These are phyloP conservation scores for Rhea americana DNA, from an alignment of 2,113 vertebrate species.

Conservation along the genomic window DNA sequence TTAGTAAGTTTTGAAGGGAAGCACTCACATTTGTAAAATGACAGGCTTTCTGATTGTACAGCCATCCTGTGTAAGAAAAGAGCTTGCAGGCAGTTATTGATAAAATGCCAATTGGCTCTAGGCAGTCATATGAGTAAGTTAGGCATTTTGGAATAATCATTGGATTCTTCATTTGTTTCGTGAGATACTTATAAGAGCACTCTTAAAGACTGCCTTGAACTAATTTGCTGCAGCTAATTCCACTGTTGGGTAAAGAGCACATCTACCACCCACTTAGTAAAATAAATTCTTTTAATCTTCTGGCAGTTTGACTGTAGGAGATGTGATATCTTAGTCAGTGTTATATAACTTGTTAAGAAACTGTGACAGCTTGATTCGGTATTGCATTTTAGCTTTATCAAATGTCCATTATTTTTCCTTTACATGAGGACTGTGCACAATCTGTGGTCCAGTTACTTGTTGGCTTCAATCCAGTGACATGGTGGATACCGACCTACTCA, in stretches of 20 bases:
- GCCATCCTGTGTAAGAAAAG: not conserved
- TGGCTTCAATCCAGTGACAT: not conserved
- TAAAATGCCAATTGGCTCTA: not conserved
- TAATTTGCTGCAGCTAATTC: not conserved
- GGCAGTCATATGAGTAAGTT: not conserved
- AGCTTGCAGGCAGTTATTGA: not conserved
- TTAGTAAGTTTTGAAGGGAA: not conserved
- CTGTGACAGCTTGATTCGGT: not conserved
- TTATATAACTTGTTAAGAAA: not conserved
- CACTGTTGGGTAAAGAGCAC: not conserved
- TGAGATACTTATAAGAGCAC: not conserved
- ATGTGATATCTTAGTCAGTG: not conserved
- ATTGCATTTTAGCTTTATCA: not conserved
- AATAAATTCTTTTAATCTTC: not conserved
- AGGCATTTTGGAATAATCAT: not conserved
- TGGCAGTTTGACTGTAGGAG: not conserved
- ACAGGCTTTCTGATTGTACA: not conserved
- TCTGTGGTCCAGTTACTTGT: not conserved
- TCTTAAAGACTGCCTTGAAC: not conserved
- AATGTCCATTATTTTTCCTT: not conserved
- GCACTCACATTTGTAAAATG: not conserved
- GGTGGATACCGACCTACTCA: not conserved
- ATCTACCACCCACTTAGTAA: not conserved
- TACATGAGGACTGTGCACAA: not conserved
- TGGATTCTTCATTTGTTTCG: not conserved